Percentiles rank a stretch among this genome's conserved stretches.
Conservation (phyloP, 2,113 vertebrate genomes). For the Lonchura striata region DNA sequence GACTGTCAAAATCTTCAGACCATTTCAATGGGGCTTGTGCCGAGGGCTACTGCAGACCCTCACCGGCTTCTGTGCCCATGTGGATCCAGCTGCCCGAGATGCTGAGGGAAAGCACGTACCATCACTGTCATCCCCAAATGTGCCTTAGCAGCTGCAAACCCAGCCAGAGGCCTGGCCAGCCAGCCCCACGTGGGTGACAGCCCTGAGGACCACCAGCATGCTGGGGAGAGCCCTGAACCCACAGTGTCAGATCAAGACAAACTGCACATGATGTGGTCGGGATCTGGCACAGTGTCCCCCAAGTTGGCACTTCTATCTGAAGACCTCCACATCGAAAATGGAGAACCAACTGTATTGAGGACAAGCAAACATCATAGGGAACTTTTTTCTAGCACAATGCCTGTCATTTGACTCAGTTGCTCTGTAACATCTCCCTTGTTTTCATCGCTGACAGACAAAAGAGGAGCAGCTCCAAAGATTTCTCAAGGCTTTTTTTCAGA, state of each 20-base stretch:
- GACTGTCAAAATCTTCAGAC: neutral
- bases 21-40: neutral
- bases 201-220: neutral
- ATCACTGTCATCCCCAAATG: neutral
- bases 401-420: neutral
- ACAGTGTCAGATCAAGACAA: neutral
- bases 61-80: neutral
- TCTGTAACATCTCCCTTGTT: neutral
- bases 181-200: neutral
- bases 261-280: accelerated
- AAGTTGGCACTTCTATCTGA: neutral
- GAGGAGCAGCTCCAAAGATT: constrained; percentile 8
- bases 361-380: neutral
- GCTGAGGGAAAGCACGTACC: neutral
- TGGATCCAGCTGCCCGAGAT: neutral
- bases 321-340: neutral
- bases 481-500: constrained; percentile 6
- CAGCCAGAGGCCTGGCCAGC: neutral
- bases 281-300: accelerated
- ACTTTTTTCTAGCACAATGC: neutral
- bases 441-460: constrained; percentile 28
- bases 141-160: neutral
- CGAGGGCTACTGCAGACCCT: neutral
- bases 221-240: neutral
- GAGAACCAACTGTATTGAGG: neutral